phyloP scores from a whole-genome alignment of 1,140 invertebrate genomes.

The Saccostrea cuccullata region DNA sequence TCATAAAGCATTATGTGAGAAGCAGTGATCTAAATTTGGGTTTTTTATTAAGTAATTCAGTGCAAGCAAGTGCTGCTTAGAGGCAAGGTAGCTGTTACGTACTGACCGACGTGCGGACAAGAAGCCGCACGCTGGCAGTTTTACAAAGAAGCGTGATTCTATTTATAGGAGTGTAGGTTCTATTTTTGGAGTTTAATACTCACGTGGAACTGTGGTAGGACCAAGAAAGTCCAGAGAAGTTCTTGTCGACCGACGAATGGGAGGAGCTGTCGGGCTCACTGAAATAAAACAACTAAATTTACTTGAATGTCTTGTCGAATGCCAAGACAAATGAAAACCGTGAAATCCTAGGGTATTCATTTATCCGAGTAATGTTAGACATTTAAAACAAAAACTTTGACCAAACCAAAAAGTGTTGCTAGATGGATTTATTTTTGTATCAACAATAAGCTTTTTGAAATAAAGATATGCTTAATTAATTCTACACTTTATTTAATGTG shows the following conservation, averaged over 20 bases:
- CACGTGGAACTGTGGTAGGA: neutral
- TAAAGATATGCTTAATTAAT: too few species aligned
- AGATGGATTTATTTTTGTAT: too few species aligned
- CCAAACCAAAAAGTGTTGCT: too few species aligned
- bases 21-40: neutral
- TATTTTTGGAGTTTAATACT: neutral
- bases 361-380: too few species aligned
- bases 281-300: neutral
- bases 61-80: constrained; percentile 10
- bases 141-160: neutral
- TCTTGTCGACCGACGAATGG: neutral
- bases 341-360: neutral
- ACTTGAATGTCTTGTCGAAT: neutral
- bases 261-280: neutral
- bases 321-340: neutral
- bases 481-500: too few species aligned
- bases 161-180: neutral
- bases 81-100: neutral
- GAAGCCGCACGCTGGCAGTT: neutral
- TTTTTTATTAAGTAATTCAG: neutral
- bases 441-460: too few species aligned
- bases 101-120: neutral
- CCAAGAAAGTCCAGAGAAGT: neutral
- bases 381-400: too few species aligned
- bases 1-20: neutral